Conservation (phyloP, 2,113 vertebrate genomes). For the Hydrochoerus hydrochaeris region DNA sequence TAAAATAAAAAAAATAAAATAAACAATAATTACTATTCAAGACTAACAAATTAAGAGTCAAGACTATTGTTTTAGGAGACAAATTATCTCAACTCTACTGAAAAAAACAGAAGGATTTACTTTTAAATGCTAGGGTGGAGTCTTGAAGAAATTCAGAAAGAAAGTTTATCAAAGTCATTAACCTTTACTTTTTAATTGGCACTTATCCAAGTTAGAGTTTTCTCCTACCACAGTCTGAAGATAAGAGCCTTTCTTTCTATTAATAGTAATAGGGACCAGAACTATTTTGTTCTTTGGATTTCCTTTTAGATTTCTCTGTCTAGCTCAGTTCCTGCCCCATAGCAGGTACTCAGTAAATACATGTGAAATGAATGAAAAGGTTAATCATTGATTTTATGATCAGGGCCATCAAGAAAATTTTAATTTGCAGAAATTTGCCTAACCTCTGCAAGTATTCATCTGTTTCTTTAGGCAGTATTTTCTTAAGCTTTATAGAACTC, state of each 20-base stretch:
- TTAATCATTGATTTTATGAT: not conserved
- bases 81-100: not conserved
- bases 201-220: not conserved
- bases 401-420: not conserved
- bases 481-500: not conserved
- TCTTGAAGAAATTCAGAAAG: not conserved
- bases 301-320: not conserved
- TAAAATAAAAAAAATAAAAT: too few species aligned
- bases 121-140: not conserved
- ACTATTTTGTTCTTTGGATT: not conserved
- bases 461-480: slow-evolving; percentile 18
- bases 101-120: not conserved
- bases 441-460: not conserved
- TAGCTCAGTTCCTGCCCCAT: not conserved
- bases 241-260: not conserved
- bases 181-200: not conserved
- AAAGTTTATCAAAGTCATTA: not conserved
- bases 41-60: not conserved
- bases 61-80: not conserved
- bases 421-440: slow-evolving; percentile 13
- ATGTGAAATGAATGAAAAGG: not conserved
- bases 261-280: not conserved
- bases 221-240: not conserved
- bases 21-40: not conserved
- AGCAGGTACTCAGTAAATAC: not conserved